Percentiles rank a stretch among this genome's conserved stretches.
phyloP scores from a whole-genome alignment of 2,888 invertebrate species.

The Leptopterna dolabrata region DNA sequence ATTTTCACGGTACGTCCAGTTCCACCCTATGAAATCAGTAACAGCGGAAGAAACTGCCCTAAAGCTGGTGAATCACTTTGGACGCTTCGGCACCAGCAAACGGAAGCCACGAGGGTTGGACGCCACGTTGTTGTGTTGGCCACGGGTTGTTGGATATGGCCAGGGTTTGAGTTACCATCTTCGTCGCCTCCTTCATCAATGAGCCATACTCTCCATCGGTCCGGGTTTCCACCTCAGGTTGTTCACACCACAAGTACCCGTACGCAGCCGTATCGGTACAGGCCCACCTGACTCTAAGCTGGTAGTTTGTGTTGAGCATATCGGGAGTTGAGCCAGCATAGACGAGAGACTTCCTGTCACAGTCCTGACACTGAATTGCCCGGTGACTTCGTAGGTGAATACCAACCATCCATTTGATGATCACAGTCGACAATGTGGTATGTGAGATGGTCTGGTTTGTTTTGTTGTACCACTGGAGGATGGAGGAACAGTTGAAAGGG shows the following conservation, averaged over 20 bases:
- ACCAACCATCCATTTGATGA: background rate
- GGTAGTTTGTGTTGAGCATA: background rate
- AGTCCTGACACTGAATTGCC: background rate
- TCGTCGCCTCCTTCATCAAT: background rate
- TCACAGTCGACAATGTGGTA: background rate
- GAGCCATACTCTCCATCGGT: background rate
- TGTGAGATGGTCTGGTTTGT: background rate
- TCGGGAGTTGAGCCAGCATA: background rate
- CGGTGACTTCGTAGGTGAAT: background rate
- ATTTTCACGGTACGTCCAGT: too few relatives aligned
- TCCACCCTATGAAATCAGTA: too few relatives aligned
- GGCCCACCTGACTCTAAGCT: background rate
- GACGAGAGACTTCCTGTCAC: background rate
- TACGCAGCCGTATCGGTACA: too few relatives aligned
- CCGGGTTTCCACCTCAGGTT: background rate
- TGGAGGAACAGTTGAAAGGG: background rate
- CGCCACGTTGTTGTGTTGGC: too few relatives aligned
- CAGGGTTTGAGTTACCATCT: background rate
- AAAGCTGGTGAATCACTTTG: too few relatives aligned
- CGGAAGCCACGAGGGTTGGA: too few relatives aligned
- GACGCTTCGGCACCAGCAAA: too few relatives aligned
- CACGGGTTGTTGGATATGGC: background rate
- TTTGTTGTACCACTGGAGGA: background rate
- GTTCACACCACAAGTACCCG: background rate
- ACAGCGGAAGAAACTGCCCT: too few relatives aligned